Conservation (phyloP, 2,797 vertebrate genomes). For the Coregonus sp. region DNA sequence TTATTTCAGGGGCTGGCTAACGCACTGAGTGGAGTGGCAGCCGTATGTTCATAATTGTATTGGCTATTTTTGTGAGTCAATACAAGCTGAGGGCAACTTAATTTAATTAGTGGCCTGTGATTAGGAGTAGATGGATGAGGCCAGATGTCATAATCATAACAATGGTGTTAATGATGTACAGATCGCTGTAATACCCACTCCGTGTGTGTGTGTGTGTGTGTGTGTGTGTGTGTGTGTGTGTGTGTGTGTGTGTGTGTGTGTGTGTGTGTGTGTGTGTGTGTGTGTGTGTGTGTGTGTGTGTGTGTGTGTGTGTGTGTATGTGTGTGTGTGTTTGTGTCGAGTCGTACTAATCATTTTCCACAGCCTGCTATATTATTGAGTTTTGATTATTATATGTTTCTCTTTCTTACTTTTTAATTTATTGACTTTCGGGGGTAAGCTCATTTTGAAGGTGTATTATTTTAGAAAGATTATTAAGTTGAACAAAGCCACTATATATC, state of each 20-base stretch:
- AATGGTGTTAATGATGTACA: slow-evolving; percentile 85
- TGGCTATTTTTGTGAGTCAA: slow-evolving; percentile 85
- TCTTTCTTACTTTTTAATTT: neutral
- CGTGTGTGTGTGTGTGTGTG: slow-evolving; percentile 27
- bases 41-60: slow-evolving; percentile 74
- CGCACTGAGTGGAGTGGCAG: slow-evolving; percentile 78
- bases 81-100: slow-evolving; percentile 82
- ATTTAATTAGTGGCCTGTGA: slow-evolving; percentile 84
- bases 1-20: slow-evolving; percentile 61
- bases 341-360: slow-evolving; percentile 27
- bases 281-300: slow-evolving; percentile 8
- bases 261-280: slow-evolving; percentile 28
- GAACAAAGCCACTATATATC: neutral
- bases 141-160: slow-evolving; percentile 93
- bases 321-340: slow-evolving; percentile 34
- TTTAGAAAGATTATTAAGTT: neutral
- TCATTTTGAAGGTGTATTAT: neutral
- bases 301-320: slow-evolving; percentile 7
- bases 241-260: neutral
- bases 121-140: slow-evolving; percentile 77
- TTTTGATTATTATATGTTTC: slow-evolving; percentile 33
- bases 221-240: slow-evolving; percentile 26
- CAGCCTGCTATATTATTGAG: slow-evolving; percentile 46
- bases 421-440: neutral
- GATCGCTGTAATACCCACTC: slow-evolving; percentile 83